A percentile compares a stretch with the other conserved stretches of the same genome.
Evolutionary conservation across 2,113 vertebrate species (phyloP).

Genomic region (Rhinoderma darwinii): DNA sequence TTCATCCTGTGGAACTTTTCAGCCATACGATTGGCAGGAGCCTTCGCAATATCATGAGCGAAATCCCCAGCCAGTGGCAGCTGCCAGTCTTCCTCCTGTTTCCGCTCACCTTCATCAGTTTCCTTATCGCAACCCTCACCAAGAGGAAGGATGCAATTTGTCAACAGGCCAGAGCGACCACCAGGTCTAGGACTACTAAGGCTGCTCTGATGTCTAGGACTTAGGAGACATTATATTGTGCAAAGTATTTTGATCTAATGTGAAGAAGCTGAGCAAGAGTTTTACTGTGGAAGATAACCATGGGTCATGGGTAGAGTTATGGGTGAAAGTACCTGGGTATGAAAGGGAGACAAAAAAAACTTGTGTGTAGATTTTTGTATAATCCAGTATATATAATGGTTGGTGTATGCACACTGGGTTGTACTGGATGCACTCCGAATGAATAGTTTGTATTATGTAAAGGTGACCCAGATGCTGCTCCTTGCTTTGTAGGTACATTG

Average conservation of each 20-base stretch:
- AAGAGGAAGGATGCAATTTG: not conserved
- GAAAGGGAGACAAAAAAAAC: no score
- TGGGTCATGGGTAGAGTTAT: not conserved
- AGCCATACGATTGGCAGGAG: slow-evolving; percentile 26
- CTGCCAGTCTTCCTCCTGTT: not conserved
- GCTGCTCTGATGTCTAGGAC: not conserved
- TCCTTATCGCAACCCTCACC: not conserved
- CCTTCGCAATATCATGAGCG: slow-evolving; percentile 50
- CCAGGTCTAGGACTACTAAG: not conserved
- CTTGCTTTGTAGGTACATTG: no score
- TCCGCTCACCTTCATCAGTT: not conserved
- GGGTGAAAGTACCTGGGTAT: no score
- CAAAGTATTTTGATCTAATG: not conserved
- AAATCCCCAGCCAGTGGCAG: slow-evolving; percentile 57
- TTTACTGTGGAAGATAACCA: not conserved
- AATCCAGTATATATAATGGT: not conserved
- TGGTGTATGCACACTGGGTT: no score
- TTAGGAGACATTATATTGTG: no score
- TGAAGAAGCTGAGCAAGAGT: not conserved
- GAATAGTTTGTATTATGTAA: no score
- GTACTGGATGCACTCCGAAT: no score
- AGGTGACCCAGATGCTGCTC: no score
- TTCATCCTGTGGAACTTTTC: slow-evolving; percentile 30
- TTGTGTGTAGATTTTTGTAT: not conserved
- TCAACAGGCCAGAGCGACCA: not conserved